A percentile compares a stretch with the other conserved stretches of the same genome.
phyloP scores from a whole-genome alignment of 2,113 vertebrate genomes.

The Phaetusa simplex region DNA sequence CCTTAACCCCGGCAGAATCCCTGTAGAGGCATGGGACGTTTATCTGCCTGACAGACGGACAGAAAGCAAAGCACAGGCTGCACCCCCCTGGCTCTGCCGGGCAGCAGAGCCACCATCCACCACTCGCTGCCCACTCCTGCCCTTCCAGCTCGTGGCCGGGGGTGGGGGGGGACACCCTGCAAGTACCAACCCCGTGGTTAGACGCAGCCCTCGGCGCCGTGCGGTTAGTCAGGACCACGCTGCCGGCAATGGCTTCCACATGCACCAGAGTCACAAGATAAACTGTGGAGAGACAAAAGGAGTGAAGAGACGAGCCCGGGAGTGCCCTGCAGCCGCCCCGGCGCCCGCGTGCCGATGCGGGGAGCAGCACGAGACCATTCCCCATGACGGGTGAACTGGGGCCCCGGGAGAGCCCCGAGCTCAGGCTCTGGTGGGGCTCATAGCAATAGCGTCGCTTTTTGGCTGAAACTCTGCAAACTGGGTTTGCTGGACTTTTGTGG shows the following conservation, averaged over 20 bases:
- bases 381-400: slow-evolving; percentile 12
- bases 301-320: not conserved
- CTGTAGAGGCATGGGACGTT: rapidly evolving
- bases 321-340: not conserved
- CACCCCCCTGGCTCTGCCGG: not conserved
- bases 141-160: not conserved
- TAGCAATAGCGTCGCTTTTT: rapidly evolving
- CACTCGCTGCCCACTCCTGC: not conserved
- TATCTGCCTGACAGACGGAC: rapidly evolving
- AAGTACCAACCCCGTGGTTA: not conserved
- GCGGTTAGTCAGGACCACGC: slow-evolving; percentile 14
- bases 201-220: not conserved
- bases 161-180: not conserved
- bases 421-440: not conserved
- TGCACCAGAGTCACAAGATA: slow-evolving; percentile 16
- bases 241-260: not conserved
- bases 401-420: not conserved
- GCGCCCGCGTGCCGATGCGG: rapidly evolving
- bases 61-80: not conserved
- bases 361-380: not conserved
- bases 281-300: slow-evolving; percentile 29
- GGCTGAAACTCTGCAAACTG: not conserved
- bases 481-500: not conserved
- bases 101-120: not conserved
- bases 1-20: not conserved